Base-by-base conservation (phyloP, 2,797 vertebrate genomes). In the Neostethus bicornis region DNA sequence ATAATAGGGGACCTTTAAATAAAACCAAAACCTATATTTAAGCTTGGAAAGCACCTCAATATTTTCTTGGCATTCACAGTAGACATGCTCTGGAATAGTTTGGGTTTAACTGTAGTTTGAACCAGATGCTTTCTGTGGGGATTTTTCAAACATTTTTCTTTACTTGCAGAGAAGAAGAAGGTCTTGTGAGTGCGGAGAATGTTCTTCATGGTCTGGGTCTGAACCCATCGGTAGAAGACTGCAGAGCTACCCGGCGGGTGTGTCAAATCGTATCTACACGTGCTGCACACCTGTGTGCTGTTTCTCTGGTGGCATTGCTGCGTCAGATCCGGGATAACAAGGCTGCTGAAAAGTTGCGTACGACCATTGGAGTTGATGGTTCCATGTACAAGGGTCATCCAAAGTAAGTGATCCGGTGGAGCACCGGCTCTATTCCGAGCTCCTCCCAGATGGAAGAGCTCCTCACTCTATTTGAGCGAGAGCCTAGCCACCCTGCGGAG, bases 371-470 rank as follows among this genome's bases (percentile, higher is more conserved):
- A 0, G 96, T 94, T 0, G 97, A 98, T 0, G 96, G 97, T 19
- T 94, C 96, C 0, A 94, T 98, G 50, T 98, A 98, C 90, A 98
- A 98, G 83, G 96, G 93, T 56, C 96, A 98, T 53, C 94, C 94
- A 0, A 93, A 94, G 97, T 99, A 87, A 94, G 96, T 86, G 4
- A 24, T 50, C 5, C 26, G 19, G 38, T 32, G n/a, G 16, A 19
- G 12, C 4, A 7, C 13, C 8, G 12, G 1, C 0, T 37, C 17
- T 35, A 3, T 21, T n/a, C n/a, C n/a, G n/a, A n/a, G n/a, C n/a
- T n/a, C n/a, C n/a, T n/a, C n/a, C n/a, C n/a, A n/a, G n/a, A n/a
- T n/a, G n/a, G n/a, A n/a, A n/a, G n/a, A n/a, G n/a, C n/a, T n/a
- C n/a, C n/a, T n/a, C n/a, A n/a, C n/a, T n/a, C n/a, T n/a, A n/a